Percentiles rank a stretch among this genome's conserved stretches.
Evolutionary conservation across 2,113 vertebrate genomes (phyloP).

Genomic region (Atherinomorus stipes): DNA sequence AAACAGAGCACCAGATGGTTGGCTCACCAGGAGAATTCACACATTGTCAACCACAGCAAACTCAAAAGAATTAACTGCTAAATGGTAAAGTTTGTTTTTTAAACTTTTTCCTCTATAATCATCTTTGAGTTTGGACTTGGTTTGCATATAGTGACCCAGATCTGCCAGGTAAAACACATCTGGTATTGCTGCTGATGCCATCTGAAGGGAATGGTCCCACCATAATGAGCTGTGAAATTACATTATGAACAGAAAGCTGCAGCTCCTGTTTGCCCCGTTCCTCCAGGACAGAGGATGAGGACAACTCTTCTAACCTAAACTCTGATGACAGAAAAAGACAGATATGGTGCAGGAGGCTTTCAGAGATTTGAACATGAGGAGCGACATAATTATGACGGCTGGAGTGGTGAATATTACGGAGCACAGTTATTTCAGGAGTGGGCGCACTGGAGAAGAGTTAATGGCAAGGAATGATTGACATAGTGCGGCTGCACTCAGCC

Average conservation of each 20-base stretch:
- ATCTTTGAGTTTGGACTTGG: constrained; percentile 21
- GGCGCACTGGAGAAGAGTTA: constrained; percentile 53
- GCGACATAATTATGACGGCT: constrained; percentile 59
- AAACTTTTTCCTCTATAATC: not conserved
- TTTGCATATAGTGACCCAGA: constrained; percentile 62
- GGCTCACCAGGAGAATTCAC: not conserved
- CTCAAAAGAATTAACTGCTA: not conserved
- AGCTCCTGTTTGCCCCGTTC: constrained; percentile 58
- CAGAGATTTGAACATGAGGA: constrained; percentile 44
- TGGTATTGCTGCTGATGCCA: constrained; percentile 64
- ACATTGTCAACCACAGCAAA: constrained; percentile 1
- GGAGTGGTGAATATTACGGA: constrained; percentile 49
- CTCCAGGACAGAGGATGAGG: constrained; percentile 54
- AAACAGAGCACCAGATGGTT: not conserved
- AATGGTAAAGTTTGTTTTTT: not conserved
- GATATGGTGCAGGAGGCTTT: constrained; percentile 44
- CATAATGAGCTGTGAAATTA: constrained; percentile 84
- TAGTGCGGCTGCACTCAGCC: constrained; percentile 31
- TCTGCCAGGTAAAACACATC: constrained; percentile 61
- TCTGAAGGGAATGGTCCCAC: constrained; percentile 63
- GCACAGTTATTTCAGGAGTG: constrained; percentile 66
- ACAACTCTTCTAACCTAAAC: constrained; percentile 60
- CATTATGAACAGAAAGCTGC: constrained; percentile 69
- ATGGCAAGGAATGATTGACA: constrained; percentile 75
- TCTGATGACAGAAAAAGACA: constrained; percentile 53